Evolutionary conservation across 1,140 invertebrate species (phyloP).

Genomic region (Leptopilina clavipes): DNA sequence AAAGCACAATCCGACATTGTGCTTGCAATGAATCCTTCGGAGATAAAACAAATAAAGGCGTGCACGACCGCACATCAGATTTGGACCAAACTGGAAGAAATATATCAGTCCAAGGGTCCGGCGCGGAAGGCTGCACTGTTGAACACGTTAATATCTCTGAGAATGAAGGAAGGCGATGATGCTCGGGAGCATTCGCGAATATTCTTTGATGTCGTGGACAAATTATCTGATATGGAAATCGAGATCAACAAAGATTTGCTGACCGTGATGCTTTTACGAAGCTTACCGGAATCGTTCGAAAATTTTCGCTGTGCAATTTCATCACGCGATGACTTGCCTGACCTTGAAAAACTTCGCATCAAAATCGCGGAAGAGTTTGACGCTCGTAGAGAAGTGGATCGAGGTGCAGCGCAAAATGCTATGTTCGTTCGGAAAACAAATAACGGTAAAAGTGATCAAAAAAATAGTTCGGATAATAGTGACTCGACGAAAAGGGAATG

Average conservation of each 20-base stretch:
- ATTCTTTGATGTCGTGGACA: slow-evolving; percentile 36
- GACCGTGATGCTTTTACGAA: slow-evolving; percentile 32
- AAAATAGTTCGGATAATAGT: not conserved
- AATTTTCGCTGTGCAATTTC: slow-evolving; percentile 39
- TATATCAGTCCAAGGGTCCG: not conserved
- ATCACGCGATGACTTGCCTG: slow-evolving; percentile 22
- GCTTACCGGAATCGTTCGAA: slow-evolving; percentile 32
- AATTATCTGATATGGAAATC: slow-evolving; percentile 29
- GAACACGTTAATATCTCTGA: slow-evolving; percentile 35
- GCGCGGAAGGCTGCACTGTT: slow-evolving; percentile 39
- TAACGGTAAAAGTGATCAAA: not conserved
- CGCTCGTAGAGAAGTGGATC: not conserved
- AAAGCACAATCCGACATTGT: not conserved
- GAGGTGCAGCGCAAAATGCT: not conserved
- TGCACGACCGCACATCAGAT: not conserved
- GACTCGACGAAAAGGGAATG: not conserved
- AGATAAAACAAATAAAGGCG: not conserved
- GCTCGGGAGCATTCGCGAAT: not conserved
- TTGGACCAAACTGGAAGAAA: not conserved
- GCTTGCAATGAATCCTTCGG: not conserved
- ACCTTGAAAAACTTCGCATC: slow-evolving; percentile 1
- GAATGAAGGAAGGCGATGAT: slow-evolving; percentile 29
- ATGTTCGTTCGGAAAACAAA: not conserved
- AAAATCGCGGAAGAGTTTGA: slow-evolving; percentile 29
- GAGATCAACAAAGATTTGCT: slow-evolving; percentile 33